These are phyloP conservation scores for Ectropis grisescens DNA, from an alignment of 1,140 invertebrate genomes.

Conservation along the genomic window DNA sequence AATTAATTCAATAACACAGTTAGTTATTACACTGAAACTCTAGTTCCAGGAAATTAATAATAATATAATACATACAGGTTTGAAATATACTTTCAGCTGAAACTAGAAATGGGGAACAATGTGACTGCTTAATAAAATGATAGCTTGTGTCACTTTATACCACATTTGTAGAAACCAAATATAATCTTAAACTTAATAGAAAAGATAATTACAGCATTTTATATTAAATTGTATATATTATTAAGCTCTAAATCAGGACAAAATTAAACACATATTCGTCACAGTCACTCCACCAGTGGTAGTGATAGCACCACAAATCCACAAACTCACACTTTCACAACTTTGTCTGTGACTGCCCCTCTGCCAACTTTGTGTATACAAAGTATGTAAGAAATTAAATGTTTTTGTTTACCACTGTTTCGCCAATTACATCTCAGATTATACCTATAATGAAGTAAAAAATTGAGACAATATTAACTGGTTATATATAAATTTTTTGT, in stretches of 20 bases:
- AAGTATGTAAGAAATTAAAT: no score
- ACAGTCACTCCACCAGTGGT: constrained; percentile 48
- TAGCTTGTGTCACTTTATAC: constrained; percentile 26
- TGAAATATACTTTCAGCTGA: constrained; percentile 36
- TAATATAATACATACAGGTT: constrained; percentile 48
- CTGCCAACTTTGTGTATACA: no score
- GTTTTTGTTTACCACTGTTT: no score
- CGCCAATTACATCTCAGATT: no score
- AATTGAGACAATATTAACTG: no score
- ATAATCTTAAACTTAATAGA: constrained; percentile 56
- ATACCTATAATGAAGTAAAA: no score
- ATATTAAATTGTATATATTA: constrained; percentile 61
- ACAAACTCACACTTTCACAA: constrained; percentile 33
- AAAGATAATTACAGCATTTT: constrained; percentile 62
- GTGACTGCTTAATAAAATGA: constrained; percentile 21
- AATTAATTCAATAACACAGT: constrained; percentile 57
- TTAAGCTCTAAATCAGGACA: constrained; percentile 66
- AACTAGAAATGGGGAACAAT: constrained; percentile 25
- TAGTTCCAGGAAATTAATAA: constrained; percentile 38
- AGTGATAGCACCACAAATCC: constrained; percentile 63
- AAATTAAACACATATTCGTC: constrained; percentile 54
- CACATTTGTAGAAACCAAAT: constrained; percentile 32
- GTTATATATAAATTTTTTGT: no score
- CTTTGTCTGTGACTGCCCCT: constrained; percentile 34
- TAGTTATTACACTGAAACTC: constrained; percentile 45